These are phyloP conservation scores for Trinorchestia longiramus DNA, from an alignment of 1,140 invertebrate species.

Conservation along the genomic window DNA sequence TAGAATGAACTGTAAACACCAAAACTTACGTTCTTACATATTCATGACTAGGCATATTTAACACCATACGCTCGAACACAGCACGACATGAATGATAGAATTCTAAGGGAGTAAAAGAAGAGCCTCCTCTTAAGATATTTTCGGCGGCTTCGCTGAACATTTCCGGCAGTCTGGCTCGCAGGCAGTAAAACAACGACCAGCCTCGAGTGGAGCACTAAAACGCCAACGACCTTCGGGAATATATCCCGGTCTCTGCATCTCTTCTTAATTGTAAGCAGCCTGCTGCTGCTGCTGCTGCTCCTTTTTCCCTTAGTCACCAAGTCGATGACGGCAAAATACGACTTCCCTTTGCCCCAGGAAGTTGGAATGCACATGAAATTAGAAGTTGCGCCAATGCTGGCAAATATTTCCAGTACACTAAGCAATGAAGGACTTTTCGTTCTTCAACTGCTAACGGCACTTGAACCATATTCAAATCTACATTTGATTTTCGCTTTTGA, in stretches of 20 bases:
- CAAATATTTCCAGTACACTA: not conserved
- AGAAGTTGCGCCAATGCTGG: not conserved
- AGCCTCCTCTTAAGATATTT: not conserved
- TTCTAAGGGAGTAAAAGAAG: not conserved
- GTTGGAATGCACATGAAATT: not conserved
- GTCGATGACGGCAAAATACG: not conserved
- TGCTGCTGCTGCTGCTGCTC: not conserved
- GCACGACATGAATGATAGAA: not conserved
- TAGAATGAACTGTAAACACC: not conserved
- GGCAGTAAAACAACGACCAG: constrained; percentile 50
- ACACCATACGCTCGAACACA: not conserved
- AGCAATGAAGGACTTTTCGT: not conserved
- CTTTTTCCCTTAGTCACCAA: not conserved
- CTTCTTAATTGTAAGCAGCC: constrained; percentile 50
- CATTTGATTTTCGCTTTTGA: not conserved
- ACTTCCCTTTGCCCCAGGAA: not conserved
- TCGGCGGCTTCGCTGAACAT: not conserved
- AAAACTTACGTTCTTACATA: not conserved
- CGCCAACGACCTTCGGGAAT: constrained; percentile 52
- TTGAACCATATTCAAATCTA: not conserved
- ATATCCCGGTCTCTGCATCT: constrained; percentile 42
- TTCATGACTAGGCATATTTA: not conserved
- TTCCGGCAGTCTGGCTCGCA: constrained; percentile 19
- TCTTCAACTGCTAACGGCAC: not conserved
- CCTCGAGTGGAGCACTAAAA: constrained; percentile 49